Evolutionary conservation across 2,113 vertebrate species (phyloP).

Genomic region (Delphinus delphis): DNA sequence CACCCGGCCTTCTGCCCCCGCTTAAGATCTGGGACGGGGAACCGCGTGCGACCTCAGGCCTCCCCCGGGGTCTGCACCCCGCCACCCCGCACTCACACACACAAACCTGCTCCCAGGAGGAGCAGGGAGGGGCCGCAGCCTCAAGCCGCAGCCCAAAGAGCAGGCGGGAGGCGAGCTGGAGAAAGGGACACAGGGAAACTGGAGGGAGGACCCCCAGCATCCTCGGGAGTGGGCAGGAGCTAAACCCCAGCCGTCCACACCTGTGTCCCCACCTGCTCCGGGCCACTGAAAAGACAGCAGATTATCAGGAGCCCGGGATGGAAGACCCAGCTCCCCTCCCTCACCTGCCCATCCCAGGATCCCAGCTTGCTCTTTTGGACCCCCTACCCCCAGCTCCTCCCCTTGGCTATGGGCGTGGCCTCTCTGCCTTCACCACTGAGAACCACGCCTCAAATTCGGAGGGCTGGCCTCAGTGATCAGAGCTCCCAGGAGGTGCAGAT

Average conservation of each 20-base stretch:
- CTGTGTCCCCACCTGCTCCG: background rate
- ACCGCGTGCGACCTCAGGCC: background rate
- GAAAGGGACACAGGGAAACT: background rate
- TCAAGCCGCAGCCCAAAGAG: background rate
- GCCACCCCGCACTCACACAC: background rate
- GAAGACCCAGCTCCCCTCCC: background rate
- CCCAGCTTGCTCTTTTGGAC: background rate
- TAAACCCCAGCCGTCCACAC: no score
- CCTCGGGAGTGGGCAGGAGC: background rate
- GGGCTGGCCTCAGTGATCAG: background rate
- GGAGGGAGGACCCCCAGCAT: no score
- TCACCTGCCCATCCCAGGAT: no score
- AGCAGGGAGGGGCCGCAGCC: fast-evolving
- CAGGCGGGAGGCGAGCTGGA: background rate
- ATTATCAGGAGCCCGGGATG: fast-evolving
- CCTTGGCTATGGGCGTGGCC: background rate
- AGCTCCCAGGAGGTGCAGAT: background rate
- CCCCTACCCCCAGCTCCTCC: background rate
- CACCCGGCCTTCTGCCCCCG: fast-evolving
- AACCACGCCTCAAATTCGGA: background rate
- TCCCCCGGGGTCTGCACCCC: background rate
- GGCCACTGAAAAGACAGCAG: background rate
- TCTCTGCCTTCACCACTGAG: background rate
- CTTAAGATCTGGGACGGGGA: background rate
- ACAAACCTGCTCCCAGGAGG: background rate